Evolutionary conservation across 2,888 invertebrate genomes (phyloP), one percentile per base, ranked within the genome.

Genomic region (Horisme vitalbata): DNA sequence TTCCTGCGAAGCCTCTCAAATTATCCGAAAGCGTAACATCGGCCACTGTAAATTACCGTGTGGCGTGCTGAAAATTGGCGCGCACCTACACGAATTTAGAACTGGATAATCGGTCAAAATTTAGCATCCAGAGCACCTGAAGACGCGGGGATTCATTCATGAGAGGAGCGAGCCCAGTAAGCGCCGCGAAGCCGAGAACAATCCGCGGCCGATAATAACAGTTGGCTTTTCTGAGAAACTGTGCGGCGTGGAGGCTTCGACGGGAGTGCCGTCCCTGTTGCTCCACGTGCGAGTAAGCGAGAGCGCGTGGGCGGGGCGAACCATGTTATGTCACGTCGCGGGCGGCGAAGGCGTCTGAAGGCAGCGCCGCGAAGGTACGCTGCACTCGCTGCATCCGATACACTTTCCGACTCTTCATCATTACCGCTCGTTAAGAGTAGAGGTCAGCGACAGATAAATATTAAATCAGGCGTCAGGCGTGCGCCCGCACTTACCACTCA

Each of bases 211-310:
- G 83, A 79, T 87, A 88, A 87, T 88, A 87, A 83, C 88, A 79
- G 84, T 86, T 85, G 83, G 82, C 78, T 86, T 86, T 87, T 87
- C 88, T 86, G 63, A 71, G 88, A 87, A 49, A 87, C 79, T 6
- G 18, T 6, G 18, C 18, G 18, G 18, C 1, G 71, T 71, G 78
- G 73, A 88, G 87, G 87, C 86, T 88, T 86, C 72, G 76, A 61
- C 74, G 84, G 75, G 75, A 70, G 69, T 74, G 60, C 57, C 57
- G 67, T 86, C 86, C 62, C 79, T 60, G 65, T 87, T 78, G 68
- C 79, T 55, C 85, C 13, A 23, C 45, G 48, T 55, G 52, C 30
- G 83, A 54, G 69, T 51, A 74, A 83, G 80, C 64, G 83, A 83
- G 85, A 83, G 70, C 57, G 74, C 74, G 81, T 77, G 83, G 83